Evolutionary conservation across 2,113 vertebrate genomes (phyloP).

Genomic region (Myrmecobius fasciatus): DNA sequence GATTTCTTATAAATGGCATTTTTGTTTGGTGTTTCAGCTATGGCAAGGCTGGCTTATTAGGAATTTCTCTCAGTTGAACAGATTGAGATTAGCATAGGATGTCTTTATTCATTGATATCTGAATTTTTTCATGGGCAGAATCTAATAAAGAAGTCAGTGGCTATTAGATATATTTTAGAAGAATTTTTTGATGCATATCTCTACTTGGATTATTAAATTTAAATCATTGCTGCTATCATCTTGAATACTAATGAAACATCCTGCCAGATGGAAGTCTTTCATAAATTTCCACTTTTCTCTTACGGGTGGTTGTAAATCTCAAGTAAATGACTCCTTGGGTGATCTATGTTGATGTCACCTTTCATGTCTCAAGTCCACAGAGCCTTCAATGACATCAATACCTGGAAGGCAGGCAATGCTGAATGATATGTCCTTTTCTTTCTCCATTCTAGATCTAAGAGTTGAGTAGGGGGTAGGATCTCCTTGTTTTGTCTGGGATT

Average conservation of each 20-base stretch:
- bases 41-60: constrained; percentile 74
- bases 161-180: constrained; percentile 85
- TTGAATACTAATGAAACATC: constrained; percentile 85
- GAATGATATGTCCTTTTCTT: constrained; percentile 81
- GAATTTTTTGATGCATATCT: constrained; percentile 83
- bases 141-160: constrained; percentile 86
- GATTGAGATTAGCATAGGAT: constrained; percentile 84
- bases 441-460: constrained; percentile 62
- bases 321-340: constrained; percentile 79
- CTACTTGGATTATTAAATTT: constrained; percentile 84
- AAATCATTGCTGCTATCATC: constrained; percentile 84
- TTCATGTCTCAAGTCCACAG: constrained; percentile 81
- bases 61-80: constrained; percentile 77
- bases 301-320: constrained; percentile 82
- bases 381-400: constrained; percentile 82
- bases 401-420: constrained; percentile 77
- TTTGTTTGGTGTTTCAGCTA: constrained; percentile 37
- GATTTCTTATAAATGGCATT: constrained; percentile 44
- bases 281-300: constrained; percentile 84
- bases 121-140: constrained; percentile 77
- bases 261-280: constrained; percentile 86
- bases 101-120: constrained; percentile 83
- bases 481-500: constrained; percentile 60
- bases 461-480: constrained; percentile 3
- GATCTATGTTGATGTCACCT: constrained; percentile 76